These are phyloP conservation scores for Brachyhypopomus gauderio DNA, from an alignment of 2,113 vertebrate genomes.

Conservation along the genomic window DNA sequence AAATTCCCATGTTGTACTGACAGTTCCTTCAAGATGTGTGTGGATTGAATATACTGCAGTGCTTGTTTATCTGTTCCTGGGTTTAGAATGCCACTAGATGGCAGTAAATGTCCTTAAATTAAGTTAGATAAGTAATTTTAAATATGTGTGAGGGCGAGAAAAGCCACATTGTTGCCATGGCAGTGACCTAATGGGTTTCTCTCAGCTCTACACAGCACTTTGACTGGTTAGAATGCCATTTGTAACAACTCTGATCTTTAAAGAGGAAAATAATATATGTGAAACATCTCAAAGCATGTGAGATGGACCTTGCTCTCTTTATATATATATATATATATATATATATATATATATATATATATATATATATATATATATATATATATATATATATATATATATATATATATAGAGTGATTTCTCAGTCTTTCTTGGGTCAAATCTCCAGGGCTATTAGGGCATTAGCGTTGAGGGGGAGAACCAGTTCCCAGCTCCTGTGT, in stretches of 20 bases:
- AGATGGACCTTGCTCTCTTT: slow-evolving; percentile 45
- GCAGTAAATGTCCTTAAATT: slow-evolving; percentile 67
- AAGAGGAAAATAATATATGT: slow-evolving; percentile 58
- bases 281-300: slow-evolving; percentile 61
- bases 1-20: slow-evolving; percentile 11
- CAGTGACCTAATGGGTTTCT: slow-evolving; percentile 72
- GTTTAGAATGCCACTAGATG: slow-evolving; percentile 70
- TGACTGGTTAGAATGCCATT: slow-evolving; percentile 65
- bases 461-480: slow-evolving; percentile 35
- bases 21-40: neutral
- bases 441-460: slow-evolving; percentile 20
- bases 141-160: slow-evolving; percentile 16
- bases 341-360: no score
- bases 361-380: no score
- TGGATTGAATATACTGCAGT: slow-evolving; percentile 29
- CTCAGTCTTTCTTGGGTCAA: slow-evolving; percentile 30
- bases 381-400: no score
- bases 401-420: slow-evolving; percentile 32
- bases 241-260: slow-evolving; percentile 67
- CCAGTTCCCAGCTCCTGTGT: neutral
- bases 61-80: slow-evolving; percentile 1
- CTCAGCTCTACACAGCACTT: slow-evolving; percentile 52
- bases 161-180: slow-evolving; percentile 70
- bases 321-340: neutral
- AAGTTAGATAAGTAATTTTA: slow-evolving; percentile 28